Evolutionary conservation across 2,888 invertebrate species (phyloP), one percentile per base, ranked within the genome.

Genomic region (Odontocolon sp.): DNA sequence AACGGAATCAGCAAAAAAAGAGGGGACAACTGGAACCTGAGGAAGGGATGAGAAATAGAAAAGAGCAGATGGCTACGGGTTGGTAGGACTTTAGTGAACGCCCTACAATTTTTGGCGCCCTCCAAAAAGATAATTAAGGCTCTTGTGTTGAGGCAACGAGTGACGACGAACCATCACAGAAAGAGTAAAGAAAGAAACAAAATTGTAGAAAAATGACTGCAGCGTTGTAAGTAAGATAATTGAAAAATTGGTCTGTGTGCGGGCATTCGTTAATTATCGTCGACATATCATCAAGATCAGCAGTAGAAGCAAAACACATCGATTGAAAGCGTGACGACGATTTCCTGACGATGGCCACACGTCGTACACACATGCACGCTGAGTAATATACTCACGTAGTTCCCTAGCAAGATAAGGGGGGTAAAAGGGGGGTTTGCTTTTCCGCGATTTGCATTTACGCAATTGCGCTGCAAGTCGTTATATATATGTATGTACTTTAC

Each of bases 41-140:
- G 57, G 66, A 42, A 42, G 31, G 31, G 42, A 14, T 40, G 28
- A 42, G 3, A 8, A 57, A 59, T 59, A 38, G 64, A 72, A 57
- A 66, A 50, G 72, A 72, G 66, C 72, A 72, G 72, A 72, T 72
- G 72, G 56, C 66, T 4, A 40, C 21, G 38, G 45, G 36, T 14
- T 9, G 52, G 16, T 38, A 8, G 21, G 4, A 40, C n/a, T 16
- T 2, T 3, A 26, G 3, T 11, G 31, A 26, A 40, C 52, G 64
- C 38, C 38, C 36, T 18, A 26, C 38, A 66, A 52, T 66, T 66
- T 66, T 52, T 23, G 18, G 52, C 26, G 38, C 18, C 38, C 14
- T 18, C 52, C 18, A 38, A 38, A 36, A 52, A 36, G 50, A 64
- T 64, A 40, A 66, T 66, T 50, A 14, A 52, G 40, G 33, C 50